phyloP scores from a whole-genome alignment of 2,888 invertebrate species.

The Pseudoips prasinana region DNA sequence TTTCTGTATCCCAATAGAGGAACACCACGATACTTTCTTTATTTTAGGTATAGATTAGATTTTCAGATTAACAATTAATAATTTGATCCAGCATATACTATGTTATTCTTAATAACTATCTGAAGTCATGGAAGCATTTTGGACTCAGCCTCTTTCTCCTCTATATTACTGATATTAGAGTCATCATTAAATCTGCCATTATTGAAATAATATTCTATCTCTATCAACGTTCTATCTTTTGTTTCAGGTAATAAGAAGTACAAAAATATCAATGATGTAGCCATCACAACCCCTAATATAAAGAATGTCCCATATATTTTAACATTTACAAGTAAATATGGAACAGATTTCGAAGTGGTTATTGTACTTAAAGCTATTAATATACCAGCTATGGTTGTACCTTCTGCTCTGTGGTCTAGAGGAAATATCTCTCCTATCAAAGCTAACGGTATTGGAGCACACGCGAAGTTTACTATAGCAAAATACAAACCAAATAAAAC shows the following conservation, averaged over 20 bases:
- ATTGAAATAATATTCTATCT: slow-evolving; percentile 40
- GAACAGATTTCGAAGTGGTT: slow-evolving; percentile 24
- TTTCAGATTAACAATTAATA: too few species aligned
- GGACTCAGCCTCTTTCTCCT: slow-evolving; percentile 9
- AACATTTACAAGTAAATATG: slow-evolving; percentile 26
- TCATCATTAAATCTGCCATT: slow-evolving; percentile 22
- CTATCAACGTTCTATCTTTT: slow-evolving; percentile 39
- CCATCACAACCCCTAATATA: slow-evolving; percentile 31
- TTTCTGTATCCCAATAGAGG: too few species aligned
- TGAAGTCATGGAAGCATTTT: slow-evolving; percentile 25
- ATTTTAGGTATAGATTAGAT: too few species aligned
- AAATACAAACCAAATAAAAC: slow-evolving; percentile 34
- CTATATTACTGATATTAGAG: neutral
- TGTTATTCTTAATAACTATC: too few species aligned
- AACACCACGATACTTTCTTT: too few species aligned
- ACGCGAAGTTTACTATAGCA: slow-evolving; percentile 35
- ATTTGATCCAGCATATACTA: too few species aligned
- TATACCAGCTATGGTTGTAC: slow-evolving; percentile 29
- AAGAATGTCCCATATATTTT: slow-evolving; percentile 43
- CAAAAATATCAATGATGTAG: slow-evolving; percentile 25
- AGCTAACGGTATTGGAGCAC: slow-evolving; percentile 36
- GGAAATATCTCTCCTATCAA: slow-evolving; percentile 43
- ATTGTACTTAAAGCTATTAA: slow-evolving; percentile 21
- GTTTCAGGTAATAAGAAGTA: slow-evolving; percentile 42
- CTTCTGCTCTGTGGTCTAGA: slow-evolving; percentile 33